Base-by-base conservation (phyloP, 2,888 invertebrate species). In the Odontothrips loti region DNA sequence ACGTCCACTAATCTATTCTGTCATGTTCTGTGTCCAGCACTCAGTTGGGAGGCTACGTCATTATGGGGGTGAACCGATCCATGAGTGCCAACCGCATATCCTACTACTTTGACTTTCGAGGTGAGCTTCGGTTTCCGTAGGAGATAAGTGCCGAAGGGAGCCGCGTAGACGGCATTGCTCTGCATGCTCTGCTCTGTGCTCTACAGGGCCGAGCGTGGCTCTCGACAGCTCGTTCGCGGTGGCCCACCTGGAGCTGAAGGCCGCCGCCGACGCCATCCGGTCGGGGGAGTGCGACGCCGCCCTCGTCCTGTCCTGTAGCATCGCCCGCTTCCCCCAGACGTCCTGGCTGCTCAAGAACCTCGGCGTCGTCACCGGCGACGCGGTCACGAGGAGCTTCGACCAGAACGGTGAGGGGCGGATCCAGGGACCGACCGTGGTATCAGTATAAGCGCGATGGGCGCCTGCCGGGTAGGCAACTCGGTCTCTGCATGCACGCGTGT, bases 211-310 rank as follows among this genome's bases (percentile, higher is more conserved):
- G 34, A 89, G 89, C 85, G 91, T 90, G 85, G 89, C 91, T 0
- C 89, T 92, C 81, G 92, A 93, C 85, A 90, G 91, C 63, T 92
- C 92, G 29, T 93, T 93, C 88, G 90, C 91, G 0, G 91, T 92
- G 63, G 91, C 92, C 81, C 87, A 92, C 80, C 88, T 93, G 83
- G 90, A 90, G 29, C 84, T 93, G 27, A 89, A 91, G 84, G 88
- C 90, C 81, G 90, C 89, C 1, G 84, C 86, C 43, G 80, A 84
- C 0, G 86, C 88, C n/a, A 87, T 90, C 63, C 85, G 87, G 68
- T 82, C 81, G 47, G 86, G 86, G 0, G 81, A 83, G 27, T 90
- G 90, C 85, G 90, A 90, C 83, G 87, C 90, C 20, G 91, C 91
- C 10, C 86, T 91, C 79, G 90, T 92, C 11, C 91, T 89, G 8